phyloP scores from a whole-genome alignment of 2,888 invertebrate species.

The Drosophila maculinotata region DNA sequence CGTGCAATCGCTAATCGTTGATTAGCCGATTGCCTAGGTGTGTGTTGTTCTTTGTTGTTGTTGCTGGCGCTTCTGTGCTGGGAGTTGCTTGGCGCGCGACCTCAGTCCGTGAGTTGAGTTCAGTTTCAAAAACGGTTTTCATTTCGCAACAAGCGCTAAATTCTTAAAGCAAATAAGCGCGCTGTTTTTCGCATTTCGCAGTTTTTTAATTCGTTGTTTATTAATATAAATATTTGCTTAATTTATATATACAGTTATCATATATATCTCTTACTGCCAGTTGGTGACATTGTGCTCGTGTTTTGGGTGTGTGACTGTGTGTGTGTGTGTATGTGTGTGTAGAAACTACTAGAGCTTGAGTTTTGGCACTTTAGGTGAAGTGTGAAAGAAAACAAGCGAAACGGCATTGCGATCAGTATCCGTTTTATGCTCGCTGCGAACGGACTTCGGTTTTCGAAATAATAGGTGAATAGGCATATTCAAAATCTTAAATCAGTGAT shows the following conservation, averaged over 20 bases:
- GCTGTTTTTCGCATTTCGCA: conserved; percentile 58
- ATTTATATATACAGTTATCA: conserved; percentile 59
- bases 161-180: conserved; percentile 69
- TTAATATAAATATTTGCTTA: conserved; percentile 69
- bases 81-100: conserved; percentile 54
- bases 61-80: conserved; percentile 28
- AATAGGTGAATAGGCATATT: conserved; percentile 1
- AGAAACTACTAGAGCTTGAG: conserved; percentile 63
- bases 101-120: conserved; percentile 43
- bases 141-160: conserved; percentile 75
- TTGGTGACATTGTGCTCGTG: conserved; percentile 46
- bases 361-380: conserved; percentile 66
- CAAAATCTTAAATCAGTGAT: conserved; percentile 9
- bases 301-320: conserved; percentile 21
- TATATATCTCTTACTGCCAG: conserved; percentile 51
- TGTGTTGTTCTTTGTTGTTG: conserved; percentile 9
- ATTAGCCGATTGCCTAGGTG: conserved; percentile 43
- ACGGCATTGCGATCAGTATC: conserved; percentile 65
- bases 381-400: conserved; percentile 66
- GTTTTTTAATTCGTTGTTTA: conserved; percentile 68
- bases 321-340: conserved; percentile 32
- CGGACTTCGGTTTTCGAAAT: conserved; percentile 24
- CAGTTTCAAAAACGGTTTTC: conserved; percentile 70
- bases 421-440: conserved; percentile 65
- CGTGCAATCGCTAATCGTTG: conserved; percentile 22